Base-by-base conservation (phyloP, 2,888 invertebrate genomes). In the Drosophila phalerata region DNA sequence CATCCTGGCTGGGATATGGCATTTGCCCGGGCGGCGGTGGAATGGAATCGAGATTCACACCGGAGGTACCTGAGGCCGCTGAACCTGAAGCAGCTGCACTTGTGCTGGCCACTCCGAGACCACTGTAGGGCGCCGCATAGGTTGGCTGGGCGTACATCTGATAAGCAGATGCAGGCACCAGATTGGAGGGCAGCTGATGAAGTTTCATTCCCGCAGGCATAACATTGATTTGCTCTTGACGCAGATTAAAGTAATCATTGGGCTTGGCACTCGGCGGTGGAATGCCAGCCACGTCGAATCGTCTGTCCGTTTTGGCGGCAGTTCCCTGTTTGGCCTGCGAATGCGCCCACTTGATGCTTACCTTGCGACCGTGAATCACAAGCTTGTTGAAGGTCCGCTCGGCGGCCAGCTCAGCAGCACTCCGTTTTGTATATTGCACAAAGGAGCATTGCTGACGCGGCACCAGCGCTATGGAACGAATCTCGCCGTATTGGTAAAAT, bases 401-500 rank as follows among this genome's bases (percentile, higher is more conserved):
- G 0, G 98, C 98, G 0, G 99, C 99, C 77, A 96, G 94, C 92
- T 99, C 99, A 0, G 99, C 97, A 0, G 98, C 96, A 52, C 94
- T 94, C 62, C 99, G 94, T 6, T 96, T 96, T 0, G 99, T 98
- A 92, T 98, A 99, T 91, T 99, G 98, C 3, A 99, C 97, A 92
- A 99, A 99, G 0, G 98, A 98, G 93, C 99, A 99, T 90, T 97
- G 97, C 83, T 99, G 98, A 77, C 98, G 95, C 0, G 96, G 96
- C 9, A 99, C 97, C 82, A 99, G 94, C 10, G 98, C 98, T 19
- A 99, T 95, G 0, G 97, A 96, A 81, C 99, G 95, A 69, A 99
- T 98, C 93, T 99, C 99, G 15, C 99, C 99, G 93, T 97, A 99
- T 92, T 99, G 99, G 93, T 99, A 99, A 93, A 99, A 99, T 90